phyloP scores from a whole-genome alignment of 2,113 vertebrate species.

The Pao palembangensis region DNA sequence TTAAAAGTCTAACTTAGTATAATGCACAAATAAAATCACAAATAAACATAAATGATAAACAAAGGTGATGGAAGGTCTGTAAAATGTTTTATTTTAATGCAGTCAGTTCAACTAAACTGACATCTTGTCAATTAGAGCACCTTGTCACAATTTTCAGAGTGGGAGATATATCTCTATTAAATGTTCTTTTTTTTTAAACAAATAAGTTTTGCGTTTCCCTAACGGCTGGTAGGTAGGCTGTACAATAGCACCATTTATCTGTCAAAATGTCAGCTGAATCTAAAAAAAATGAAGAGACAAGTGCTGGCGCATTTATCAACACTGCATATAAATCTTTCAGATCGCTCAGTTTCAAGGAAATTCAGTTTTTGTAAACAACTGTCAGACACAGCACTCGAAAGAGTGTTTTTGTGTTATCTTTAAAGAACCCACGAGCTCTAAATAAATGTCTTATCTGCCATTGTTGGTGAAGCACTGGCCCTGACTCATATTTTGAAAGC shows the following conservation, averaged over 20 bases:
- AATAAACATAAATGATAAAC: too few species aligned
- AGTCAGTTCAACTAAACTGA: background rate
- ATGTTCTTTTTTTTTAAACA: too few species aligned
- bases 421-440: conserved; percentile 10
- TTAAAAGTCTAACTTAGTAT: too few species aligned
- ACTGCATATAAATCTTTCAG: conserved; percentile 62
- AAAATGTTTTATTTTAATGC: conserved; percentile 3
- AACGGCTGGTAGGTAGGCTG: conserved; percentile 42
- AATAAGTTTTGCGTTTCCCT: too few species aligned
- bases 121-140: too few species aligned
- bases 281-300: conserved; percentile 58
- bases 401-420: conserved; percentile 38
- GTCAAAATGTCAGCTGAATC: conserved; percentile 68
- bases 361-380: conserved; percentile 61
- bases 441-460: conserved; percentile 15
- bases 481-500: conserved; percentile 44
- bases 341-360: conserved; percentile 56
- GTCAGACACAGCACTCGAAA: conserved; percentile 44
- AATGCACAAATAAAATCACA: too few species aligned
- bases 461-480: conserved; percentile 53
- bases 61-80: too few species aligned
- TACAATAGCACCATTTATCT: conserved; percentile 47
- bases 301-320: conserved; percentile 54
- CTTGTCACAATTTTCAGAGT: too few species aligned
- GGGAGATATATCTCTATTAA: too few species aligned